Conservation (phyloP, 2,113 vertebrate species). For the Stictonetta naevosa region DNA sequence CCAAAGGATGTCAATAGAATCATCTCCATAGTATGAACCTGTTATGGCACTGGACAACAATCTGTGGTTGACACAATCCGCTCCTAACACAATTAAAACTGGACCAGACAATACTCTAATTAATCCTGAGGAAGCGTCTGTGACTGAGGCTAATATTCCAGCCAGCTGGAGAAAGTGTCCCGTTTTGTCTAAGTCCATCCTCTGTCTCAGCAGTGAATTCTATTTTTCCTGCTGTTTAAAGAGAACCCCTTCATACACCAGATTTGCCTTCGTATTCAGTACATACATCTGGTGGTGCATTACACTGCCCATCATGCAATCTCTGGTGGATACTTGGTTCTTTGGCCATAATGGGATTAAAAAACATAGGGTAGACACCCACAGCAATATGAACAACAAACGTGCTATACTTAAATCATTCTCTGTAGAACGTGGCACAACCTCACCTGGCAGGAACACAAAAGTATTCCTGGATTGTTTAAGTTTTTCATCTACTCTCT, state of each 20-base stretch:
- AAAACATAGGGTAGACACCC: background rate
- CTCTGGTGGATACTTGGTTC: background rate
- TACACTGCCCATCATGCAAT: rapidly evolving
- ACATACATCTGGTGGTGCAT: background rate
- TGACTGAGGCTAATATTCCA: background rate
- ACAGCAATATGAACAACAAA: background rate
- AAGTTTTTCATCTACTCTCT: background rate
- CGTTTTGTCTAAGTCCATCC: background rate
- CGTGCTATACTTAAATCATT: background rate
- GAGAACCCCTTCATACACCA: background rate
- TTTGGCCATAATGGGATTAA: background rate
- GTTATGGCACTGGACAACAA: background rate
- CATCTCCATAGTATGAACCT: background rate
- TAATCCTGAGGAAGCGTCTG: background rate
- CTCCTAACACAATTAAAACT: background rate
- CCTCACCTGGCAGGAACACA: background rate
- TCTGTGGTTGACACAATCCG: background rate
- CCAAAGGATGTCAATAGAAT: background rate
- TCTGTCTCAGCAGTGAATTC: background rate
- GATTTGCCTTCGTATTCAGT: background rate
- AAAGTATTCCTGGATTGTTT: background rate
- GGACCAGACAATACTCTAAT: background rate
- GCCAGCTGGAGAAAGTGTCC: background rate
- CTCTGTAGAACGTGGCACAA: background rate
- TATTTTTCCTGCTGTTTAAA: background rate